phyloP scores from a whole-genome alignment of 2,888 invertebrate species.

The Diabrotica balteata region DNA sequence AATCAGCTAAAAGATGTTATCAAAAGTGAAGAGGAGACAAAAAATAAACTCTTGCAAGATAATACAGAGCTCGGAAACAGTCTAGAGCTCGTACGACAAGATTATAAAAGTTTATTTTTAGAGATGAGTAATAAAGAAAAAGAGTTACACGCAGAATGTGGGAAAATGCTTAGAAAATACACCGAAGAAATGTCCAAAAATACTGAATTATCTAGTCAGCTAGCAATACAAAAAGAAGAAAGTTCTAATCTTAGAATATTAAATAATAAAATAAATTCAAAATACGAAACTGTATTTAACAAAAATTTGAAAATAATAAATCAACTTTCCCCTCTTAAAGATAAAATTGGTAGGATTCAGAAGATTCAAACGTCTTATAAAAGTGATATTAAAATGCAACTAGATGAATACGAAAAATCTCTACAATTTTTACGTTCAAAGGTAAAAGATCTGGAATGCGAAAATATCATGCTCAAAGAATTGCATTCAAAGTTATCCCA shows the following conservation, averaged over 20 bases:
- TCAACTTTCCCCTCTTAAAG: slow-evolving; percentile 26
- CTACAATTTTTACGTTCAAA: slow-evolving; percentile 25
- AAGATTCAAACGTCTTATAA: slow-evolving; percentile 28
- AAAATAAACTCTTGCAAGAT: slow-evolving; percentile 31
- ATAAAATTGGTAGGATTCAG: slow-evolving; percentile 27
- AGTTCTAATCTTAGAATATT: slow-evolving; percentile 11
- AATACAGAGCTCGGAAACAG: slow-evolving; percentile 20
- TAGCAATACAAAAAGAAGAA: slow-evolving; percentile 19
- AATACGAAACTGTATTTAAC: slow-evolving; percentile 23
- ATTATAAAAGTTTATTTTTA: too few species aligned
- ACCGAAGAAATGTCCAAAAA: slow-evolving; percentile 29
- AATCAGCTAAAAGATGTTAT: slow-evolving; percentile 30
- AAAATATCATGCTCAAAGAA: slow-evolving; percentile 27
- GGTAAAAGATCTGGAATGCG: slow-evolving; percentile 24
- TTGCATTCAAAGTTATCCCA: slow-evolving; percentile 1
- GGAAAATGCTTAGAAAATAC: slow-evolving; percentile 19
- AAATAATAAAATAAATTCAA: slow-evolving; percentile 5
- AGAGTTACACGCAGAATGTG: slow-evolving; percentile 8
- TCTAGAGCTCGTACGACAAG: background rate
- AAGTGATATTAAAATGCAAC: slow-evolving; percentile 23
- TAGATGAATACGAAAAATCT: slow-evolving; percentile 25
- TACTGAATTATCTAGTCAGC: slow-evolving; percentile 12
- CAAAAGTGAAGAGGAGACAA: slow-evolving; percentile 23
- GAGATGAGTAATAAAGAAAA: too few species aligned
- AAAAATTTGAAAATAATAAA: slow-evolving; percentile 24